Conservation (phyloP, 2,797 vertebrate genomes). For the Choloepus didactylus region DNA sequence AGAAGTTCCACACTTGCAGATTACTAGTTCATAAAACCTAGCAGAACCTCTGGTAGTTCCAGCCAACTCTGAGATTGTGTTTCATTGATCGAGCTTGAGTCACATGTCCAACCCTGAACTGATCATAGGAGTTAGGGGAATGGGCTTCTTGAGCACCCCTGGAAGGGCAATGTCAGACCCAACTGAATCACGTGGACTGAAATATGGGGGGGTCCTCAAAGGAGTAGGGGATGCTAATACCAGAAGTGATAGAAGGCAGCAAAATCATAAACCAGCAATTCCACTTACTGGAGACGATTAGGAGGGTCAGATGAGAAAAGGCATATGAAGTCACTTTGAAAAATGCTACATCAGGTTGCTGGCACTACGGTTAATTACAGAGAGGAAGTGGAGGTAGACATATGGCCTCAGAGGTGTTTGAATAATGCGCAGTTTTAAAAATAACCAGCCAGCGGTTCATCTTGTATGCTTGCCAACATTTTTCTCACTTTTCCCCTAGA, state of each 20-base stretch:
- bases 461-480: not conserved
- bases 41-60: not conserved
- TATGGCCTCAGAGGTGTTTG: not conserved
- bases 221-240: not conserved
- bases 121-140: not conserved
- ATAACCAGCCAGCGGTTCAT: not conserved
- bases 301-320: not conserved
- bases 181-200: not conserved
- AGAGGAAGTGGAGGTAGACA: not conserved
- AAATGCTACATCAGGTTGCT: constrained; percentile 42
- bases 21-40: not conserved
- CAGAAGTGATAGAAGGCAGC: not conserved
- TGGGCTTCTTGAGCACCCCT: not conserved
- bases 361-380: not conserved
- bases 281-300: not conserved
- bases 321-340: not conserved
- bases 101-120: not conserved
- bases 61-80: not conserved
- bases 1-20: not conserved
- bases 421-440: not conserved
- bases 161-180: not conserved
- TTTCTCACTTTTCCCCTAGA: not conserved
- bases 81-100: not conserved
- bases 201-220: not conserved
- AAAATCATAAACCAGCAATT: not conserved